These are phyloP conservation scores for Corythornis cristatus DNA, from an alignment of 2,113 vertebrate genomes.

Conservation along the genomic window DNA sequence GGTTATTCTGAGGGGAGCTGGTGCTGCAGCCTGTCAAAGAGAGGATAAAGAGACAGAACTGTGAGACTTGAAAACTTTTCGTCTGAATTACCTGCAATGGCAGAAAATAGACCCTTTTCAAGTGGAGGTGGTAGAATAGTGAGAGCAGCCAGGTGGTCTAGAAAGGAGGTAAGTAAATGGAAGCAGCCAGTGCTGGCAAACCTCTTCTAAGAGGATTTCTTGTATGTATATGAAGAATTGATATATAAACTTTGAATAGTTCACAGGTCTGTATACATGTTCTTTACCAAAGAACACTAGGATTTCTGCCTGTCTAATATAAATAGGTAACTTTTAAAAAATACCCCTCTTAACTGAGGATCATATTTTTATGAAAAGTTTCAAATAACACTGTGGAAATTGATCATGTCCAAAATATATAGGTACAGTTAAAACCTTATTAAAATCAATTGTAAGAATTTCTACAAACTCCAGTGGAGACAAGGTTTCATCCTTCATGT, in stretches of 20 bases:
- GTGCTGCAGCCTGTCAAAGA: not conserved
- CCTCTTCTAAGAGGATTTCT: not conserved
- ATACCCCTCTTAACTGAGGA: not conserved
- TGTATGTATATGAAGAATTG: not conserved
- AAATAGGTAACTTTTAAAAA: not conserved
- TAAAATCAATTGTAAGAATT: not conserved
- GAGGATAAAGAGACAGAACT: not conserved
- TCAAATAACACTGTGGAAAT: not conserved
- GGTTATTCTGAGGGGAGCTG: not conserved
- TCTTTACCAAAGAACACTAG: not conserved
- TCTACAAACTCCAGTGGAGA: not conserved
- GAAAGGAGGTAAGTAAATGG: not conserved
- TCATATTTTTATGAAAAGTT: not conserved
- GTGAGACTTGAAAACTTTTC: not conserved
- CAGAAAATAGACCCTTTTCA: not conserved
- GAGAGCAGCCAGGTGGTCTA: not conserved
- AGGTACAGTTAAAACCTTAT: not conserved
- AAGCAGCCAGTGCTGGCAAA: not conserved
- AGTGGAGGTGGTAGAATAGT: not conserved
- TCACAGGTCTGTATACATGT: not conserved
- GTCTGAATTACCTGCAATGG: not conserved
- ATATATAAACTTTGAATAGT: constrained; percentile 1
- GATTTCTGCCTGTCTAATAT: not conserved
- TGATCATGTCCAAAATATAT: not conserved
- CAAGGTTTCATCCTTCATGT: not conserved